Conservation (phyloP, 2,888 invertebrate genomes). For the Rhynchonema sp. region DNA sequence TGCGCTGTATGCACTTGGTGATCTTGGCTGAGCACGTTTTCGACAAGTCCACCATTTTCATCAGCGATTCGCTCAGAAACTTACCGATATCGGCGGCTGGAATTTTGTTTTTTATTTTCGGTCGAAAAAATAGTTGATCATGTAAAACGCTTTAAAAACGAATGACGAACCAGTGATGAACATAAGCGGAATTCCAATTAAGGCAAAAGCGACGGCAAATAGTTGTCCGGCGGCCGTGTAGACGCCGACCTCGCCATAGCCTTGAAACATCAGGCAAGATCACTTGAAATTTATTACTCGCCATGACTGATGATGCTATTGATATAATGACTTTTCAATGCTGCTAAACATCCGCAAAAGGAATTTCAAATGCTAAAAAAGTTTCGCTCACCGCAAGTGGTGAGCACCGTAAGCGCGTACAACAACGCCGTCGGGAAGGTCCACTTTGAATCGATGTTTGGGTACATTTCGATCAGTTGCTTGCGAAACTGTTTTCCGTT, state of each 20-base stretch:
- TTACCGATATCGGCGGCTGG: constrained; percentile 29
- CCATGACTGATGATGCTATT: background rate
- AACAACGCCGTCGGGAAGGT: constrained; percentile 26
- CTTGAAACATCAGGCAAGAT: constrained; percentile 9
- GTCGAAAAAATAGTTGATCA: too few species aligned
- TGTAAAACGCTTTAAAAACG: too few species aligned
- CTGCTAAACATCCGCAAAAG: background rate
- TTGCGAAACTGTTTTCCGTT: constrained; percentile 20
- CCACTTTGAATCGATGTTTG: constrained; percentile 26
- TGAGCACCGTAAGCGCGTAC: constrained; percentile 27
- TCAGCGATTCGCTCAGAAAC: constrained; percentile 26
- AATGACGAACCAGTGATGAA: constrained; percentile 16
- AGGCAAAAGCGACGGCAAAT: constrained; percentile 26
- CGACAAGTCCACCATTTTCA: constrained; percentile 9
- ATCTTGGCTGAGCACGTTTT: background rate
- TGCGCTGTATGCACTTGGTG: too few species aligned
- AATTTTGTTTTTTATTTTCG: too few species aligned
- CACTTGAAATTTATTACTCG: background rate
- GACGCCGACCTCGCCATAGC: constrained; percentile 27
- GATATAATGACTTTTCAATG: too few species aligned
- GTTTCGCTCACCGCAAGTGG: constrained; percentile 21
- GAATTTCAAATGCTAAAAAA: background rate
- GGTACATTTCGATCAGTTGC: constrained; percentile 19
- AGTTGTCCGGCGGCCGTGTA: constrained; percentile 26
- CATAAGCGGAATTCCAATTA: constrained; percentile 28